Percentiles rank a stretch among this genome's conserved stretches.
phyloP scores from a whole-genome alignment of 2,888 invertebrate species.

The Tholera decimalis region DNA sequence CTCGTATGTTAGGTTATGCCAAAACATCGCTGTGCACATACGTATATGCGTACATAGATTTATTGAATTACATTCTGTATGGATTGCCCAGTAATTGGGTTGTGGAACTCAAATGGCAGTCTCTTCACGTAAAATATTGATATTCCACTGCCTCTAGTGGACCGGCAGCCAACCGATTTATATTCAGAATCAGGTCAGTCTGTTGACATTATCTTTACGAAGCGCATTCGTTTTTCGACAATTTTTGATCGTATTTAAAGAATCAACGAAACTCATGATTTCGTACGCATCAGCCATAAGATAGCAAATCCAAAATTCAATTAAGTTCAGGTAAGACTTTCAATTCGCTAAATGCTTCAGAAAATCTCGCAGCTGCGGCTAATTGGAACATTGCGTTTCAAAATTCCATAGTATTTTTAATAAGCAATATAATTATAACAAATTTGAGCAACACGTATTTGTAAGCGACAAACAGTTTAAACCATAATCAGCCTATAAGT shows the following conservation, averaged over 20 bases:
- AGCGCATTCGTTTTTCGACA: neutral
- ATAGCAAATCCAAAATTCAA: no score
- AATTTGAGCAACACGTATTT: no score
- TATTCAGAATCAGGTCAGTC: neutral
- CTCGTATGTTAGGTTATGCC: neutral
- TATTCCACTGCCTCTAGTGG: neutral
- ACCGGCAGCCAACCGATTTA: slow-evolving; percentile 8
- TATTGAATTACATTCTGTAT: slow-evolving; percentile 2
- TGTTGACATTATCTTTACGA: neutral
- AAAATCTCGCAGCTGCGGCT: no score
- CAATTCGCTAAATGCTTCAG: no score
- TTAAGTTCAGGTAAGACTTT: no score
- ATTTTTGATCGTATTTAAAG: neutral
- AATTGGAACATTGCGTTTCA: no score
- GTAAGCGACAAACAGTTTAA: no score
- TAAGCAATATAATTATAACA: no score
- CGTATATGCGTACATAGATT: neutral
- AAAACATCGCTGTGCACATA: neutral
- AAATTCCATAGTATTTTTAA: no score
- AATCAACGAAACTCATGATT: no score
- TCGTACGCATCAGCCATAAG: no score
- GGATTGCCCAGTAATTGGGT: slow-evolving; percentile 17
- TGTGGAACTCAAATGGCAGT: slow-evolving; percentile 8
- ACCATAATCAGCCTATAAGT: no score
- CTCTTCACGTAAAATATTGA: slow-evolving; percentile 31